Evolutionary conservation across 2,888 invertebrate genomes (phyloP), one percentile per base, ranked within the genome.

Genomic region (Stenodera caucasica): DNA sequence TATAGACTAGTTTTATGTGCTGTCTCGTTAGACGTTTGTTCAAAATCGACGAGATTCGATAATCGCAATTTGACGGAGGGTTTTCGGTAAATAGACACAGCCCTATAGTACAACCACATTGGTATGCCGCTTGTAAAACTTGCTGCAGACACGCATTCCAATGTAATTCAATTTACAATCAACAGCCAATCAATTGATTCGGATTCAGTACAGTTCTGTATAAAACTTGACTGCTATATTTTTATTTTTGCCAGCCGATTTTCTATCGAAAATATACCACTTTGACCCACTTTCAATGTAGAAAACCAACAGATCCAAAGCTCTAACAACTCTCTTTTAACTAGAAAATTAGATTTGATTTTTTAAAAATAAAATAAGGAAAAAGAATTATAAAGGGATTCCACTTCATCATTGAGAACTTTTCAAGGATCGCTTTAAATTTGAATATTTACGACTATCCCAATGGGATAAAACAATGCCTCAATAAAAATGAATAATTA

Each of bases 111-210:
- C 65, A 60, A 65, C 64, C 67, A 63, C 74, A 76, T 76, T 76
- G 71, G 76, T 76, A 77, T 77, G 75, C 76, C 65, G 70, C 64
- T 68, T 68, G 72, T 71, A 74, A 67, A 68, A 68, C 70, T 58
- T 61, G 68, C 67, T 77, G 78, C 80, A 79, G 77, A 78, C 80
- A 81, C 80, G 80, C 82, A 82, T 82, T 82, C 81, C 80, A 77
- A 77, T 80, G 80, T 83, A 83, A 83, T 83, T 82, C 82, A 82
- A 83, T 83, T 83, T 82, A 80, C 82, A 83, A 83, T 83, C 83
- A 83, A 82, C 83, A 81, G 81, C 82, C 82, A 83, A 83, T 83
- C 82, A 83, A 82, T 82, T 81, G 82, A 82, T 82, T 81, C 80
- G 81, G 80, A 81, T 81, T 82, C 79, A 74, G 81, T 81, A 80